Percentiles rank a stretch among this genome's conserved stretches.
These are phyloP conservation scores for Geotrypetes seraphini DNA, from an alignment of 2,797 vertebrate genomes.

Conservation along the genomic window DNA sequence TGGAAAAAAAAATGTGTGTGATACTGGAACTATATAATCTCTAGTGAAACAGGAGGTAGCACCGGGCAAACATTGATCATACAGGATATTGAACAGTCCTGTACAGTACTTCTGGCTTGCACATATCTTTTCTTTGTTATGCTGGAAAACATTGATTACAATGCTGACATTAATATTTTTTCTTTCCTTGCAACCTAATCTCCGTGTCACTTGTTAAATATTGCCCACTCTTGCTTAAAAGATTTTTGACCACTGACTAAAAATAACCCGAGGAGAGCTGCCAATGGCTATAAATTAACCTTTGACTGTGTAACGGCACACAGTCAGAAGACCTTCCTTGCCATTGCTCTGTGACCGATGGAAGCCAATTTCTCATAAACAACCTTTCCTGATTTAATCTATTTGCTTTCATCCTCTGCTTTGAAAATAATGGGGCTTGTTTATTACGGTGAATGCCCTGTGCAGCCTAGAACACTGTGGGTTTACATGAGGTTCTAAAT, in stretches of 20 bases:
- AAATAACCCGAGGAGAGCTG: not conserved
- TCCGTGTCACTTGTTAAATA: not conserved
- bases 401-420: not conserved
- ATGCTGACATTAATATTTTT: not conserved
- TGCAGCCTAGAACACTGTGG: too few relatives aligned
- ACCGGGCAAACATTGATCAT: too few relatives aligned
- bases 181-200: not conserved
- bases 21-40: too few relatives aligned
- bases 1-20: too few relatives aligned
- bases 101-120: too few relatives aligned
- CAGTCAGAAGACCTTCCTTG: not conserved
- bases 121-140: not conserved
- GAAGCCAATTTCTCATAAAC: constrained; percentile 4
- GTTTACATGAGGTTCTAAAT: too few relatives aligned
- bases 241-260: not conserved
- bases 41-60: too few relatives aligned
- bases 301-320: not conserved
- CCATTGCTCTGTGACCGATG: not conserved
- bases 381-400: constrained; percentile 18
- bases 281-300: not conserved
- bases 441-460: too few relatives aligned
- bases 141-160: not conserved
- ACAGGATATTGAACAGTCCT: too few relatives aligned
- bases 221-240: not conserved
- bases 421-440: too few relatives aligned